These are phyloP conservation scores for Physeter macrocephalus DNA, from an alignment of 2,113 vertebrate genomes.

Conservation along the genomic window DNA sequence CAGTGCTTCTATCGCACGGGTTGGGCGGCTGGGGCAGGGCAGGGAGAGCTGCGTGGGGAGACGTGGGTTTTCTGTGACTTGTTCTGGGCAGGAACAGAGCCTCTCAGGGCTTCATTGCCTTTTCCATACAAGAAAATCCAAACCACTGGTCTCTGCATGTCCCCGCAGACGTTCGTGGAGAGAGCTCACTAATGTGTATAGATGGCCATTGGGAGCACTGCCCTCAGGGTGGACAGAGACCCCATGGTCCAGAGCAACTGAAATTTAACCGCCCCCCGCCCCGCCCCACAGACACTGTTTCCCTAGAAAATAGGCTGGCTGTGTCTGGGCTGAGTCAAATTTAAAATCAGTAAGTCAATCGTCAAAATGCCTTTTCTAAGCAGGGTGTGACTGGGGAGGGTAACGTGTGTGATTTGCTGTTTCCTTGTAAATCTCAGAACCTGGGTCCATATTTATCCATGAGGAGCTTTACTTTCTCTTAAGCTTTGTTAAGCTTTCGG, in stretches of 20 bases:
- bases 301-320: neutral
- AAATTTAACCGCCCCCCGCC: neutral
- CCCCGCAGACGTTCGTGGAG: neutral
- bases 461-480: neutral
- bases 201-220: neutral
- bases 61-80: neutral
- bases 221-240: neutral
- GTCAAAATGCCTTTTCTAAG: neutral
- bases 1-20: neutral
- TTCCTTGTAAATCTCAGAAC: neutral
- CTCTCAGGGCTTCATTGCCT: neutral
- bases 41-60: neutral
- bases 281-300: neutral
- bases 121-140: neutral
- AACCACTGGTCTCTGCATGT: neutral
- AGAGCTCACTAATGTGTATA: neutral
- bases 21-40: neutral
- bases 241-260: too few relatives aligned
- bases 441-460: neutral
- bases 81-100: neutral
- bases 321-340: neutral
- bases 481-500: neutral
- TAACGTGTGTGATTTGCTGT: neutral
- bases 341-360: neutral
- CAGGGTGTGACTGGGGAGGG: neutral